These are phyloP conservation scores for Danaus plexippus DNA, from an alignment of 1,140 invertebrate genomes.

Conservation along the genomic window DNA sequence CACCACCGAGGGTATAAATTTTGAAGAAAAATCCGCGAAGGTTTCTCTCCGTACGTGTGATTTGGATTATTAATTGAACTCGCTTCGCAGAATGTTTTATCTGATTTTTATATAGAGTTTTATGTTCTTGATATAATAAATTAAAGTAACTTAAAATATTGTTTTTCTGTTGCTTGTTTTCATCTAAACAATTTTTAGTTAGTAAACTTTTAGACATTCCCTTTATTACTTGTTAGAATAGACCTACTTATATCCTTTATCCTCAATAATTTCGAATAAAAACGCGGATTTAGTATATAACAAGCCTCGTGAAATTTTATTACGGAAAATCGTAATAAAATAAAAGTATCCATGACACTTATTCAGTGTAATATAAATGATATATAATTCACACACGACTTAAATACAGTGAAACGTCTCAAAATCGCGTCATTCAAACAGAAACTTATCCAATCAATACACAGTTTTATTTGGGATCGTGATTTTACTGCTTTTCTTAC, in stretches of 20 bases:
- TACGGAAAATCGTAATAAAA: conserved; percentile 5
- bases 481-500: conserved; percentile 62
- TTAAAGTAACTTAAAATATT: too few species aligned
- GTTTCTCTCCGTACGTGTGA: conserved; percentile 62
- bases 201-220: too few species aligned
- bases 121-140: too few species aligned
- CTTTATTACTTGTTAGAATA: too few species aligned
- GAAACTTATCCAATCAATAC: conserved; percentile 31
- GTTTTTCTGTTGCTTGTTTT: too few species aligned
- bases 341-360: conserved; percentile 4
- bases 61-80: conserved; percentile 69
- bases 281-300: too few species aligned
- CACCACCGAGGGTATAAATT: conserved; percentile 60
- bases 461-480: conserved; percentile 51
- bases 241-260: too few species aligned
- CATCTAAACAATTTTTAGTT: too few species aligned
- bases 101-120: conserved; percentile 4
- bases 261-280: too few species aligned
- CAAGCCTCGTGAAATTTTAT: conserved; percentile 1
- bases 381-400: conserved; percentile 20
- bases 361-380: conserved; percentile 8
- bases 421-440: conserved; percentile 19
- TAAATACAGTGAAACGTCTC: conserved; percentile 18
- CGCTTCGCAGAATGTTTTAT: conserved; percentile 26
- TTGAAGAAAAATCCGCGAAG: conserved; percentile 65